Base-by-base conservation (phyloP, 2,888 invertebrate genomes). In the Netelia melanura region DNA sequence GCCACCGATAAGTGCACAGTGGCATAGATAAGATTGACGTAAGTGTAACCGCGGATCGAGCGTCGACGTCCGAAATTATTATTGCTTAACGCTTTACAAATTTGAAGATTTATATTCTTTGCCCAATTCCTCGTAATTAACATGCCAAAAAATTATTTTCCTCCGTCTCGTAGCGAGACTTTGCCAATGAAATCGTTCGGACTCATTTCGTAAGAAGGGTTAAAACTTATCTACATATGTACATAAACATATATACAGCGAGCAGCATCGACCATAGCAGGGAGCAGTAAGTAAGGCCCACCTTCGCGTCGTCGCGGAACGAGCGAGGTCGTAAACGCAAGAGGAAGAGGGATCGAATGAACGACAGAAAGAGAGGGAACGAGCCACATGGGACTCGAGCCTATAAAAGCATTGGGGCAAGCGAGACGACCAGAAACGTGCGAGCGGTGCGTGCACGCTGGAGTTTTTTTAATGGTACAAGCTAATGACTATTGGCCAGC, bases 401-500 rank as follows among this genome's bases (percentile, higher is more conserved):
- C 54, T 44, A 43, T 10, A 54, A 62, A 43, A 52, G 52, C 65
- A 23, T 56, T 54, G 52, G 68, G 72, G 62, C 30, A 44, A 71
- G 81, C 38, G 78, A 58, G 79, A 84, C 68, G 76, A 83, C 44
- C 67, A 86, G 82, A 85, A 72, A 86, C 82, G 86, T 89, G 88
- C 87, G 86, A 88, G 88, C 30, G 87, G 90, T 90, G 91, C 91
- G 91, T 91, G 89, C 90, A 91, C 90, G 90, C 90, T 88, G 89
- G 90, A 91, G 90, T 92, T 93, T 93, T 30, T 30, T 93, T 93
- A 93, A 93, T 93, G 93, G 93, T 92, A 92, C 92, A 92, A 91
- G 92, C 92, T 93, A 93, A 94, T 94, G 93, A 94, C 93, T 93
- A 94, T 94, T 94, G 94, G 93, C 91, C 93, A 90, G 90, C 91